Evolutionary conservation across 2,113 vertebrate genomes (phyloP).

Genomic region (Empidonax traillii): DNA sequence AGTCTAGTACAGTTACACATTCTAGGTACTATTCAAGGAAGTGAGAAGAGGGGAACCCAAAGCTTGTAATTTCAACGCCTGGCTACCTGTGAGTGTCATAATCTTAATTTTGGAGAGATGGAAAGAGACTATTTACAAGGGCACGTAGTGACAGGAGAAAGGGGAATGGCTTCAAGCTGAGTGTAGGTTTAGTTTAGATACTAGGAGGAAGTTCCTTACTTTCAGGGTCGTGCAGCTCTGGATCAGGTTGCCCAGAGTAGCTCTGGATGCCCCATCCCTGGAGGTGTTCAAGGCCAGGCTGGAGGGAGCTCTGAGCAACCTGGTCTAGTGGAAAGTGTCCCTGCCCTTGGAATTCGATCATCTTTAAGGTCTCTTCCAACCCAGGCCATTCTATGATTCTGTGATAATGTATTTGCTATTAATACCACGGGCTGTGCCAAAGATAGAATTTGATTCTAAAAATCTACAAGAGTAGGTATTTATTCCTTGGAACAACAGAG

Average conservation of each 20-base stretch:
- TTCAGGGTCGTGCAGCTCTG: background rate
- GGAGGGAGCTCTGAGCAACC: background rate
- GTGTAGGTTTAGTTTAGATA: background rate
- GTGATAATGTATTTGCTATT: background rate
- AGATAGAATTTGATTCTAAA: background rate
- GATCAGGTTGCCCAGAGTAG: background rate
- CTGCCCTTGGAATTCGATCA: background rate
- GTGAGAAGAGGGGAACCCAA: background rate
- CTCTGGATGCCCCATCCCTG: background rate
- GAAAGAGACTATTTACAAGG: background rate
- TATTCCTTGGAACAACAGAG: background rate
- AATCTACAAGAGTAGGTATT: background rate
- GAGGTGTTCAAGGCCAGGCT: background rate
- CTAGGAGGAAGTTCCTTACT: background rate
- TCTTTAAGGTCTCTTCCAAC: background rate
- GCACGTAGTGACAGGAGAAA: background rate
- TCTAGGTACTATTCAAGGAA: background rate
- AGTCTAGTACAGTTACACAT: background rate
- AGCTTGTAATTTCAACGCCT: background rate
- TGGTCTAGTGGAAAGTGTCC: background rate
- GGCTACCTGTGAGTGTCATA: background rate
- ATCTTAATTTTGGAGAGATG: background rate
- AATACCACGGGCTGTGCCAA: rapidly evolving
- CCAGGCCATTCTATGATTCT: background rate
- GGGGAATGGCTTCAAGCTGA: background rate